Evolutionary conservation across 2,888 invertebrate species (phyloP), one percentile per base, ranked within the genome.

Genomic region (Torymus tubicola): DNA sequence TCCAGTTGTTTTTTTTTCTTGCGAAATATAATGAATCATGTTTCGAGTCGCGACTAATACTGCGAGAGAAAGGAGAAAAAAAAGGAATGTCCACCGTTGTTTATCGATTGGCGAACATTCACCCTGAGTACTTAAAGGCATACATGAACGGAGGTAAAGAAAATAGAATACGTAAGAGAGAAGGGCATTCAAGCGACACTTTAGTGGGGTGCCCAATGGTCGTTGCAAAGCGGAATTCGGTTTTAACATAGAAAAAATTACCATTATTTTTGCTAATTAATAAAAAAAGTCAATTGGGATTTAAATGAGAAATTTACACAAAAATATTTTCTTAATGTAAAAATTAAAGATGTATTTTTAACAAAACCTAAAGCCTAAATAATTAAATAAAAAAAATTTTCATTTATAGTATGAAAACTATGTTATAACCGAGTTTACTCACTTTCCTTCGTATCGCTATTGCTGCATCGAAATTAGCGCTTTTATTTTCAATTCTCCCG

Each of bases 91-190:
- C 31, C 50, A 71, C 67, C 16, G 63, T 58, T 75, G 42, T 80
- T 71, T 18, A 76, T 76, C 55, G 52, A 74, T 72, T 77, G 67
- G 70, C 24, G 18, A 81, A 78, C 73, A 69, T 78, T 74, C 60
- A 78, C 50, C 65, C 74, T 65, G 52, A 77, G 81, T 81, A 81
- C 81, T 78, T 82, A 82, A 80, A 70, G 64, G 24, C 55, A 64
- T 63, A 64, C 69, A 11, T 16, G 18, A 60, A 72, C 52, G 64
- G 42, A 60, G 52, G 11, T 21, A 57, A 73, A 42, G 16, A 64
- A 65, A 64, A 42, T 77, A 72, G 73, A 65, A 72, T 21, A 70
- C 71, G 53, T 69, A 64, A 67, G 69, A 57, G 60, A 78, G 60
- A 73, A 52, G 61, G 42, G 42, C 79, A 70, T 69, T 60, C 21